Evolutionary conservation across 2,888 invertebrate genomes (phyloP).

Genomic region (Cephus pulcher): DNA sequence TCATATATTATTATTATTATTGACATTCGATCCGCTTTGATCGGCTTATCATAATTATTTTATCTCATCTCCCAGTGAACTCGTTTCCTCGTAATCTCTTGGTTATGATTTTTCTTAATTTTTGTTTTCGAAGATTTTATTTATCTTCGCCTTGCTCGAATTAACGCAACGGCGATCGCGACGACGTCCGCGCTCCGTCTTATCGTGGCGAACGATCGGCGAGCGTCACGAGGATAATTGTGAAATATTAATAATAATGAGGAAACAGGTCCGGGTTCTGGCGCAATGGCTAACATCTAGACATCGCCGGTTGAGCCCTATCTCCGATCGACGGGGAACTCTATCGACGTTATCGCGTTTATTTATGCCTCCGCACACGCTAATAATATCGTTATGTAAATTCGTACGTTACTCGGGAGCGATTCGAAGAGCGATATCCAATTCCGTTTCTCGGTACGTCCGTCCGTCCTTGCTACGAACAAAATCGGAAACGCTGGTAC

Average conservation of each 20-base stretch:
- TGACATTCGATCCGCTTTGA: neutral
- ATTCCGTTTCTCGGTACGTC: neutral
- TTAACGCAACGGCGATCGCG: neutral
- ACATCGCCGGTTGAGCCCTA: slow-evolving; percentile 28
- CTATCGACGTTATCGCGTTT: slow-evolving; percentile 45
- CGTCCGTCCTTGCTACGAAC: neutral
- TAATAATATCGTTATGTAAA: slow-evolving; percentile 59
- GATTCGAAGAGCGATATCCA: slow-evolving; percentile 23
- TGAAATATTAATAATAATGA: slow-evolving; percentile 57
- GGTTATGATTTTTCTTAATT: neutral
- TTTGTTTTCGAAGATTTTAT: neutral
- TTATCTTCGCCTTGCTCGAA: neutral
- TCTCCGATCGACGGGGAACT: slow-evolving; percentile 30
- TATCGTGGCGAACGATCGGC: neutral
- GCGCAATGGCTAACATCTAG: slow-evolving; percentile 40
- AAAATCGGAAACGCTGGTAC: neutral
- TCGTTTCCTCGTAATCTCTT: neutral
- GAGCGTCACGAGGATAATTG: slow-evolving; percentile 40
- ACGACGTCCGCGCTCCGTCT: neutral
- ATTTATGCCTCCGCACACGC: slow-evolving; percentile 50
- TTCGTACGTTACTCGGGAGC: slow-evolving; percentile 26
- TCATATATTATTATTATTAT: neutral
- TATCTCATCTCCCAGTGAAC: neutral
- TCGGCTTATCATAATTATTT: neutral
- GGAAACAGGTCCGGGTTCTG: slow-evolving; percentile 44